phyloP scores from a whole-genome alignment of 2,113 vertebrate genomes.

The Chloebia gouldiae region DNA sequence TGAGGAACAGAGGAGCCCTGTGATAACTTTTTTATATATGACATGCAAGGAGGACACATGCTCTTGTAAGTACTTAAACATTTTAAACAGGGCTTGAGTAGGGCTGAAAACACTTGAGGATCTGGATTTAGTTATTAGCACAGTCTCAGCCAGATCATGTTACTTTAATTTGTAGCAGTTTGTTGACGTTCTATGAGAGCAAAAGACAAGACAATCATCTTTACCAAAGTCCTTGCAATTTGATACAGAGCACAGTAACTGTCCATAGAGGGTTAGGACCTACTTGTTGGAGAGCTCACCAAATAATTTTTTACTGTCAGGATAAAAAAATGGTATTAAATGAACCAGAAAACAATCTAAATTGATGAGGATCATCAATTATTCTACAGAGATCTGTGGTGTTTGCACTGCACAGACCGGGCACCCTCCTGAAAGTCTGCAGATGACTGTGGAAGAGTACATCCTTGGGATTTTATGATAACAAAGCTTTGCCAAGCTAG shows the following conservation, averaged over 20 bases:
- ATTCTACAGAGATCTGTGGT: background rate
- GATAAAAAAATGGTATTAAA: constrained; percentile 2
- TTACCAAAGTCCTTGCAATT: background rate
- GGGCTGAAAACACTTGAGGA: background rate
- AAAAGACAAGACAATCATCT: background rate
- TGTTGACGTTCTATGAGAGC: background rate
- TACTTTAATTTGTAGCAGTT: background rate
- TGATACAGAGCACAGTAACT: background rate
- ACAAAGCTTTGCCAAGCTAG: background rate
- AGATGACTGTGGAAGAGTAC: background rate
- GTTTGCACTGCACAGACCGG: background rate
- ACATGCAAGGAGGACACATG: background rate
- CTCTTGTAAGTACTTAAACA: background rate
- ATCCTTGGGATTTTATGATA: background rate
- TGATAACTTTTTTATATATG: background rate
- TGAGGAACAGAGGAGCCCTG: background rate
- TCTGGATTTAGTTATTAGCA: background rate
- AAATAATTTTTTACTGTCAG: background rate
- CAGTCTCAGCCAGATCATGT: background rate
- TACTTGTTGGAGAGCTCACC: background rate
- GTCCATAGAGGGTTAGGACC: background rate
- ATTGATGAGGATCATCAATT: background rate
- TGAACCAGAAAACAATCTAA: background rate
- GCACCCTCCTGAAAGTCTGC: background rate
- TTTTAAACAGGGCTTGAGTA: background rate